Conservation (phyloP, 2,888 invertebrate genomes). For the Polyploca ridens region DNA sequence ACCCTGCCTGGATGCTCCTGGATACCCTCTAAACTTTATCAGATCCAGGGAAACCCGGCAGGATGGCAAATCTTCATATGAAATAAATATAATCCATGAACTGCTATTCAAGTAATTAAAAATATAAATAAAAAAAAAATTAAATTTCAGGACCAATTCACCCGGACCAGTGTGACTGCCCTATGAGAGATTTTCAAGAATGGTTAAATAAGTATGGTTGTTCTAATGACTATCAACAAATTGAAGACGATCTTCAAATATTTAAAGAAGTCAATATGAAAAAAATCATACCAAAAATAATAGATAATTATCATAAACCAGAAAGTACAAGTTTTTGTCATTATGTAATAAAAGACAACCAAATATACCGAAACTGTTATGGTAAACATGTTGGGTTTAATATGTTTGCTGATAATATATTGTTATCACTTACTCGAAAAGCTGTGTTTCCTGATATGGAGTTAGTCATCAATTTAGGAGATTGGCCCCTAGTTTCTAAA, state of each 20-base stretch:
- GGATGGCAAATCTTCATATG: too few species aligned
- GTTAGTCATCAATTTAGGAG: conserved; percentile 96
- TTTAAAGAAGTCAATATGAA: conserved; percentile 90
- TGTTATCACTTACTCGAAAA: conserved; percentile 93
- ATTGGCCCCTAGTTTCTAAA: conserved; percentile 94
- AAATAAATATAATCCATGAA: too few species aligned
- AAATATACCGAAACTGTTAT: conserved; percentile 94
- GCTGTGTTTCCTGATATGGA: conserved; percentile 93
- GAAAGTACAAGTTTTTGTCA: conserved; percentile 95
- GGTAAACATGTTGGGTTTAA: conserved; percentile 98
- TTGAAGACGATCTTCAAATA: conserved; percentile 87
- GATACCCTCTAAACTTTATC: too few species aligned
- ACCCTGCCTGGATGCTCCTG: too few species aligned
- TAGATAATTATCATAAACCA: conserved; percentile 90
- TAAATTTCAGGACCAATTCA: conserved; percentile 86
- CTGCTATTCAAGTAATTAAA: too few species aligned
- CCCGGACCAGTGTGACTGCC: conserved; percentile 94
- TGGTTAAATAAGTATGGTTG: conserved; percentile 90
- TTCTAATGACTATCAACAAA: conserved; percentile 86
- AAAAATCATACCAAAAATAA: conserved; percentile 85
- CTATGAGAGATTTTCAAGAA: conserved; percentile 82
- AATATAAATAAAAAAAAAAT: background rate
- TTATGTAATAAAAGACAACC: conserved; percentile 93
- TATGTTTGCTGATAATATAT: conserved; percentile 95
- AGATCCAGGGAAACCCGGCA: too few species aligned